Evolutionary conservation across 2,888 invertebrate species (phyloP), one percentile per base, ranked within the genome.

Genomic region (Leucozona laternaria): DNA sequence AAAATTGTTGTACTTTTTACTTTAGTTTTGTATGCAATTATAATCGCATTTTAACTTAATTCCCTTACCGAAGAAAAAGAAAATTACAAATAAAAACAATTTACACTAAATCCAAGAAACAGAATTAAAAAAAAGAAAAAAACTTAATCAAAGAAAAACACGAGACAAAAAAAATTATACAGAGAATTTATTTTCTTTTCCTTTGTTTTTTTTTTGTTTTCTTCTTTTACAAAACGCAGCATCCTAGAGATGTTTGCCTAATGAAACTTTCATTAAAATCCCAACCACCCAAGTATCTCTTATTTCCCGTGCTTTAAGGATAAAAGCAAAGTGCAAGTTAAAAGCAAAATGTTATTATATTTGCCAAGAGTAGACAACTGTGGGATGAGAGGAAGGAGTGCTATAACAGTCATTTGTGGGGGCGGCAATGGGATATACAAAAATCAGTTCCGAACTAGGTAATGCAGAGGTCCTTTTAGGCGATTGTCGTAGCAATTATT

Each of bases 261-360:
- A 86, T 86, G 86, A 86, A 86, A 86, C 70, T 86, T 86, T 86
- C 82, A 86, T 86, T 86, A 82, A 86, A 82, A 86, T 82, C 70
- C 62, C 37, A 73, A 71, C 82, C 82, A 78, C 81, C 81, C 85
- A 85, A 85, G 80, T 85, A 73, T 73, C 68, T 57, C 71, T 55
- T 28, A 28, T 64, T 64, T 64, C 22, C 57, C 28, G 15, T 55
- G 31, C 20, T 25, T 55, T 75, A 86, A 86, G 86, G 75, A 86
- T 78, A 75, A 81, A 73, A 68, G 64, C 77, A 66, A 60, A 78
- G 78, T 78, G 66, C 66, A 72, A 72, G 62, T 43, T 50, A 77
- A 50, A 57, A 77, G 48, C 31, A 79, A 73, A 79, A 62, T 43
- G 57, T 80, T 84, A 79, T 76, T 80, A 72, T 85, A 77, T 77